Base-by-base conservation (phyloP, 1,140 invertebrate species). In the Drosophila saltans region DNA sequence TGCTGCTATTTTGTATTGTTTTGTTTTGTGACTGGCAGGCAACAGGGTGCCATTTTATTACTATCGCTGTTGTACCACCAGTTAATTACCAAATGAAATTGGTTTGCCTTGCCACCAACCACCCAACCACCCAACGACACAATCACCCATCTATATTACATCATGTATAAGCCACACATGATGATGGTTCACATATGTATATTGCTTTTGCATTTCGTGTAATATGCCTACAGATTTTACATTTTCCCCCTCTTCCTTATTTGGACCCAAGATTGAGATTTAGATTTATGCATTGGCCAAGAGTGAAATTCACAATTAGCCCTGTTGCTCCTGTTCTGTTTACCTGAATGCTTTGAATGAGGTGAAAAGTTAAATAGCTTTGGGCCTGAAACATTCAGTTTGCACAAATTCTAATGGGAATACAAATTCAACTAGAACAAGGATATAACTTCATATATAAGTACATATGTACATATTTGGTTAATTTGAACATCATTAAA, bases 81-180 rank as follows among this genome's bases (percentile, higher is more conserved):
- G 45, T 52, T 52, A 52, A 52, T 52, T 52, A 52, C 45, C 45
- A 52, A 52, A 52, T 52, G 24, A 52, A 52, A 52, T 52, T 52
- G 45, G 21, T 24, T 52, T 52, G 45, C 45, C 21, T 24, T 7
- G 2, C 45, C 45, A 52, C 21, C 45, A 26, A 26, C 45, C 21
- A 52, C 21, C 45, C 3, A 24, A 48, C 21, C 21, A 16, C 21
- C 45, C 3, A 24, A 48, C 21, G 8, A 16, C 45, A 16, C 16
- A 26, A 2, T 26, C 21, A 52, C 10, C 11, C 45, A 52, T 52
- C 45, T 26, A 52, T 52, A 52, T 52, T 52, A 21, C 24, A 26
- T 52, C 21, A 52, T 26, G 21, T 26, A 16, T 52, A 21, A 21
- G 16, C 21, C 21, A 52, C 24, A 24, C 9, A 3, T 48, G 21